phyloP scores from a whole-genome alignment of 2,113 vertebrate species.

The Pangasianodon hypophthalmus region DNA sequence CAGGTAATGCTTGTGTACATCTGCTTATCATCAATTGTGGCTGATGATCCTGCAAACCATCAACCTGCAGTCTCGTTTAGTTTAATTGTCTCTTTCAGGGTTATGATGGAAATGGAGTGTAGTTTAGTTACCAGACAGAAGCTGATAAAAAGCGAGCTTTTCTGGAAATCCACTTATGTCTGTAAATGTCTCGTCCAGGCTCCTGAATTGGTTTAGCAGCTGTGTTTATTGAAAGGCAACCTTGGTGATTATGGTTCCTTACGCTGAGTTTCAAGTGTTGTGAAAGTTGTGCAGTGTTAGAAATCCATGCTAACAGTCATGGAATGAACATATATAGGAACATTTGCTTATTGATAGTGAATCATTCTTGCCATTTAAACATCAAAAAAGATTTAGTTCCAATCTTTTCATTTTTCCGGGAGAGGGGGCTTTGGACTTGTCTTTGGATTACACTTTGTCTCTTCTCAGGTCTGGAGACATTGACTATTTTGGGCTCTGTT shows the following conservation, averaged over 20 bases:
- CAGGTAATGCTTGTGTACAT: neutral
- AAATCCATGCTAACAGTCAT: neutral
- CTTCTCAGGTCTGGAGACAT: neutral
- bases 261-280: neutral
- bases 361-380: neutral
- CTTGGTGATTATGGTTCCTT: neutral
- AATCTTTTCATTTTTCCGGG: neutral
- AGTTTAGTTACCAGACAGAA: slow-evolving; percentile 3
- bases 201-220: slow-evolving; percentile 11
- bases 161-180: slow-evolving; percentile 30
- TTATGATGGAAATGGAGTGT: neutral
- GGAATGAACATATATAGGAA: neutral
- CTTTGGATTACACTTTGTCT: neutral
- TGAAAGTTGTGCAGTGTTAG: neutral
- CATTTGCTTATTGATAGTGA: neutral
- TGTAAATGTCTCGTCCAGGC: slow-evolving; percentile 14
- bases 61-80: neutral
- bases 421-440: neutral
- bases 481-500: slow-evolving; percentile 25
- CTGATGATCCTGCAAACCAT: neutral
- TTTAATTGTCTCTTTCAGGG: neutral
- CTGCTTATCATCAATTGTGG: neutral
- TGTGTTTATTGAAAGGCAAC: slow-evolving; percentile 10
- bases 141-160: neutral
- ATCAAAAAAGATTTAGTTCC: neutral